Evolutionary conservation across 2,888 invertebrate species (phyloP).

Genomic region (Hemaris fuciformis): DNA sequence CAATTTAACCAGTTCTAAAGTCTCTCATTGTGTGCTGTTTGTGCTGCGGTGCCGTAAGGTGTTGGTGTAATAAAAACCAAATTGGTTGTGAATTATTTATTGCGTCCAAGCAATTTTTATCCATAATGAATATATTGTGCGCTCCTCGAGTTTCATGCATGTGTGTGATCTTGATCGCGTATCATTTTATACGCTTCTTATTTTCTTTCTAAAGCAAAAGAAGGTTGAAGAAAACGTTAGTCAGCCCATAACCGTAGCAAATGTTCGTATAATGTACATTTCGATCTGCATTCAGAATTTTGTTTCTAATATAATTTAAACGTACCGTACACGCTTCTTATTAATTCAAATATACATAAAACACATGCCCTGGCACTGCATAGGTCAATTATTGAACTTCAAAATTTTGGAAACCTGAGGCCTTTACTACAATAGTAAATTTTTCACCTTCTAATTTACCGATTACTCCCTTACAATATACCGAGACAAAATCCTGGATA

Average conservation of each 20-base stretch:
- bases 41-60: conserved; percentile 69
- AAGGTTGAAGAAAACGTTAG: conserved; percentile 9
- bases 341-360: neutral
- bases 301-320: neutral
- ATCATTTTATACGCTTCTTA: conserved; percentile 11
- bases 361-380: neutral
- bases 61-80: conserved; percentile 81
- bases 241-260: conserved; percentile 14
- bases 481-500: neutral
- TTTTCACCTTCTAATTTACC: too few relatives aligned
- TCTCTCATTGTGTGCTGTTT: conserved; percentile 45
- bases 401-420: neutral
- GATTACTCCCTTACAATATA: neutral
- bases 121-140: conserved; percentile 61
- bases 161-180: conserved; percentile 63
- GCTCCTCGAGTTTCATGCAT: conserved; percentile 55
- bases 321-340: neutral
- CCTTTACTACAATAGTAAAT: too few relatives aligned
- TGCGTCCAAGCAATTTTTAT: conserved; percentile 68
- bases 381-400: neutral
- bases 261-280: neutral
- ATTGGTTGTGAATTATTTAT: conserved; percentile 76
- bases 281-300: neutral
- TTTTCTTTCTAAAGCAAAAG: conserved; percentile 11
- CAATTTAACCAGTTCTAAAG: conserved; percentile 72